Percentiles rank a stretch among this genome's conserved stretches.
phyloP scores from a whole-genome alignment of 92 coral and sea anemone species.

The Epizoanthus rinbou region DNA sequence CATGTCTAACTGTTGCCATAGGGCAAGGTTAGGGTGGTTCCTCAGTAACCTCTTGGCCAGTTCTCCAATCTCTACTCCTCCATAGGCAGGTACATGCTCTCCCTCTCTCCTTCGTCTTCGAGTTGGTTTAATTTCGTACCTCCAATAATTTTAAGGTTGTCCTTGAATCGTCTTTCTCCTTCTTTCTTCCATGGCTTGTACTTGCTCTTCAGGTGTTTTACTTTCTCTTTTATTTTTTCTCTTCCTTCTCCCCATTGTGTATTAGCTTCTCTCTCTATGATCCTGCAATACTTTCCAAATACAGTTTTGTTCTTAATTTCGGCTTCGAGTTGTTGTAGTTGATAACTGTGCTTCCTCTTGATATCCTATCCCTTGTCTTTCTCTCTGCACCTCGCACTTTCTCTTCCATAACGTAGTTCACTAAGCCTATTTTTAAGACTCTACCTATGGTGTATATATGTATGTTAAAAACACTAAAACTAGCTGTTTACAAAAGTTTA shows the following conservation, averaged over 20 bases:
- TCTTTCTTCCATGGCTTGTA: conserved; percentile 28
- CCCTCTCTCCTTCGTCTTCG: not conserved
- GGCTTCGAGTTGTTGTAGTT: not conserved
- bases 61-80: not conserved
- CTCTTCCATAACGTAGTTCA: not conserved
- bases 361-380: not conserved
- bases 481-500: too few relatives aligned
- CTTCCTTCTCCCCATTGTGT: not conserved
- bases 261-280: not conserved
- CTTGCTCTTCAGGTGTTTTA: not conserved
- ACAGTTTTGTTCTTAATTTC: not conserved
- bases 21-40: conserved; percentile 26
- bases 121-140: not conserved
- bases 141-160: not conserved
- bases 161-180: not conserved
- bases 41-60: not conserved
- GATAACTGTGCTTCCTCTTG: not conserved
- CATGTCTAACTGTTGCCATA: conserved; percentile 10
- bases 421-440: not conserved
- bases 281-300: not conserved
- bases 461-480: too few relatives aligned
- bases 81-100: conserved; percentile 16
- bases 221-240: conserved; percentile 13
- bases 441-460: too few relatives aligned
- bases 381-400: not conserved